Base-by-base conservation (phyloP, 2,113 vertebrate species). In the Pelecanoides urinatrix region DNA sequence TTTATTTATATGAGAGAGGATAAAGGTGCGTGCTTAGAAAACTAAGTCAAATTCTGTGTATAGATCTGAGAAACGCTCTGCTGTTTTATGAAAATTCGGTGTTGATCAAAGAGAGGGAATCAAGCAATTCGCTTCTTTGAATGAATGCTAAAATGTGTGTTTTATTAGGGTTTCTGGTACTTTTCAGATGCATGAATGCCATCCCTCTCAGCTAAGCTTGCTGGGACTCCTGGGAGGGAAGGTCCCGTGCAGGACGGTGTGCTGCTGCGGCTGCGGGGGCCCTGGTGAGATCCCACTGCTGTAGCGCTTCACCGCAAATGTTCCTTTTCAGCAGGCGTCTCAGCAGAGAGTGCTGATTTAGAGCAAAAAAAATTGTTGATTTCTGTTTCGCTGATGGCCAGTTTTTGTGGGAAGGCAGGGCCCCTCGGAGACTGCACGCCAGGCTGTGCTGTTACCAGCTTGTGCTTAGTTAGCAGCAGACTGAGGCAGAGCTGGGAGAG, bases 381-480 rank as follows among this genome's bases (percentile, higher is more conserved):
- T 76, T 71, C 45, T 92, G 58, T 89, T 96, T 90, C 1, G 45
- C 88, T 89, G 89, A 92, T 89, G 84, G 77, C 62, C 80, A 38
- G 91, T 38, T 94, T 88, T 81, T 81, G 84, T 45, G 80, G 36
- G 70, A 89, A 84, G 88, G 67, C 86, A 73, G 27, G 36, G 65
- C 45, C 70, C 96, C 86, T 89, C 56, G 44, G 95, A 90, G 86
- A 85, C 49, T 17, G 50, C 67, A 27, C 0, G 1, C 81, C n/a
- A 12, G 61, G 50, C 85, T 90, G 82, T 79, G 82, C 81, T 86
- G 74, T 68, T 92, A 86, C 80, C 79, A 90, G 88, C 86, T 91
- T 2, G 0, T 29, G 77, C 92, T 87, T 90, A 26, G 86, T 74
- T 87, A 92, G 92, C 83, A 92, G 56, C 72, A 61, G 68, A 19